phyloP scores from a whole-genome alignment of 2,888 invertebrate genomes.

The Galerucella nymphaeae region DNA sequence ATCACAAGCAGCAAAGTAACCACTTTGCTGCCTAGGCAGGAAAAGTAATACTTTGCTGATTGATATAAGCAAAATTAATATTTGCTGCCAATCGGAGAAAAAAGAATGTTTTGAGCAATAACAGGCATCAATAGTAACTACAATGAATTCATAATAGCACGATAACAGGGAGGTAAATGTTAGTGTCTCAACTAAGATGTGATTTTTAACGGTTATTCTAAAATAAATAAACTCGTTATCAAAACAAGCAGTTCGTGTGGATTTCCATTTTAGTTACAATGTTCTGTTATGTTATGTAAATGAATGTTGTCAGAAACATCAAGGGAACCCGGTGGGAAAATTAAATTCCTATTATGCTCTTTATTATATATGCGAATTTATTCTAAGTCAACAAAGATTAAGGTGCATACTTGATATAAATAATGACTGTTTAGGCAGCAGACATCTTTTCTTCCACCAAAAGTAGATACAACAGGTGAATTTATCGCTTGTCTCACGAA shows the following conservation, averaged over 20 bases:
- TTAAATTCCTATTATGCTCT: slow-evolving; percentile 42
- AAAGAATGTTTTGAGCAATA: too few species aligned
- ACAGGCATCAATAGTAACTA: background rate
- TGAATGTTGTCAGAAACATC: slow-evolving; percentile 41
- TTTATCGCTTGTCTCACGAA: background rate
- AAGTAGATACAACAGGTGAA: background rate
- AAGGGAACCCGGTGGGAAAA: slow-evolving; percentile 41
- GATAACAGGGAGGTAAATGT: background rate
- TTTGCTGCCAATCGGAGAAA: too few species aligned
- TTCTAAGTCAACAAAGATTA: slow-evolving; percentile 29
- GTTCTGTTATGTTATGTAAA: slow-evolving; percentile 45
- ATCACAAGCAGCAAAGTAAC: too few species aligned
- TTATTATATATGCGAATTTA: slow-evolving; percentile 41
- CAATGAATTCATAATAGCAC: background rate
- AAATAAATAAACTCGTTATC: slow-evolving; percentile 19
- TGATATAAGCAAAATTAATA: too few species aligned
- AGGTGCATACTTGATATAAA: slow-evolving; percentile 22
- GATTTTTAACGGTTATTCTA: slow-evolving; percentile 8
- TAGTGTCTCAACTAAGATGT: background rate
- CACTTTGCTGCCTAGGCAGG: too few species aligned
- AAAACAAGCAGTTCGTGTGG: slow-evolving; percentile 28
- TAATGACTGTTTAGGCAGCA: background rate
- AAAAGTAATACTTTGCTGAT: too few species aligned
- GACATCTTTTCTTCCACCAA: background rate
- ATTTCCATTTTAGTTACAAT: slow-evolving; percentile 41